Evolutionary conservation across 2,113 vertebrate genomes (phyloP).

Genomic region (Gambusia affinis): DNA sequence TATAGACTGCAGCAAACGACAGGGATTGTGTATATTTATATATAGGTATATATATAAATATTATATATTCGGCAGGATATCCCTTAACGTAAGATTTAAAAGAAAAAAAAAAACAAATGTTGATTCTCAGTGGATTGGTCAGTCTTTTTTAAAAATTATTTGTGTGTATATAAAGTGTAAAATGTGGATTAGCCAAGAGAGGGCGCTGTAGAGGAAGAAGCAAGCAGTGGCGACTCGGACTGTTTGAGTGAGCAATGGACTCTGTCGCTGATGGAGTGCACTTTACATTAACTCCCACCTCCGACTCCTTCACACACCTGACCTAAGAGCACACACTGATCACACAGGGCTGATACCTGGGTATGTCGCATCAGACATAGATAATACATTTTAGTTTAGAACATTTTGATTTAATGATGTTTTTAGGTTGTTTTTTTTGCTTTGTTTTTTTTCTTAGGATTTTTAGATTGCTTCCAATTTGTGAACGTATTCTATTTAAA

Average conservation of each 20-base stretch:
- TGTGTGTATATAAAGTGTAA: constrained; percentile 73
- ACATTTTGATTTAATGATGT: no score
- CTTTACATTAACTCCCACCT: constrained; percentile 72
- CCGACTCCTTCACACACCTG: constrained; percentile 21
- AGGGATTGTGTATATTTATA: constrained; percentile 67
- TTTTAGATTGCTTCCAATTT: background rate
- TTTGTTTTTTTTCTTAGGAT: no score
- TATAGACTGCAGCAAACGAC: constrained; percentile 47
- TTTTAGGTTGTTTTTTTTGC: no score
- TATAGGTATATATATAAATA: constrained; percentile 45
- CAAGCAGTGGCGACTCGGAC: constrained; percentile 67
- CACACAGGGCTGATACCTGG: background rate
- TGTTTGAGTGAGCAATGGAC: constrained; percentile 68
- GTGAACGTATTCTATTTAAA: background rate
- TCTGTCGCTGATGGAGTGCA: constrained; percentile 71
- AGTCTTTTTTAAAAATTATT: constrained; percentile 47
- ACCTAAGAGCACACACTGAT: constrained; percentile 14
- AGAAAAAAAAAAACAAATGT: constrained; percentile 27
- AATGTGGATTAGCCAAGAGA: constrained; percentile 58
- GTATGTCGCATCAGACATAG: background rate
- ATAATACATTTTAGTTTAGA: no score
- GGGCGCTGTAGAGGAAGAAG: constrained; percentile 67
- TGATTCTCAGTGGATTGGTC: constrained; percentile 57
- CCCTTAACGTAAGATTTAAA: constrained; percentile 37
- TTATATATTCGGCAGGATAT: constrained; percentile 60